Evolutionary conservation across 2,113 vertebrate species (phyloP).

Genomic region (Bufo gargarizans): DNA sequence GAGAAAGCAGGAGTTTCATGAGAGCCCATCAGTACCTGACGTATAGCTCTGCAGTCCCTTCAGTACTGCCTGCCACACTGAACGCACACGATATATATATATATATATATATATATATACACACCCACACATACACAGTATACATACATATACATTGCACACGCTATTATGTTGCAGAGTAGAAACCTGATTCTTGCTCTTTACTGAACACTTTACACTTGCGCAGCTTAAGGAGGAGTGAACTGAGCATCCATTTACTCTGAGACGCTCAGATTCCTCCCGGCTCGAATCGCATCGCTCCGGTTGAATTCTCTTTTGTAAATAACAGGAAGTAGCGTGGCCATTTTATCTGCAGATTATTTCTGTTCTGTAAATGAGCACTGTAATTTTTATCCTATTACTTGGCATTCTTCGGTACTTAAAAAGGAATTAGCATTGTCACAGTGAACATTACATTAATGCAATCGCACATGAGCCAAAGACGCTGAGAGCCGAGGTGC

Average conservation of each 20-base stretch:
- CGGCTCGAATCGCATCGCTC: neutral
- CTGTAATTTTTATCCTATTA: conserved; percentile 50
- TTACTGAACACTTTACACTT: neutral
- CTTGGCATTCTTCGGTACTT: conserved; percentile 39
- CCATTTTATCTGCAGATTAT: conserved; percentile 41
- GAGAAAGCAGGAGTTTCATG: no score
- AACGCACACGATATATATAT: no score
- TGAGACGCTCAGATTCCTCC: neutral
- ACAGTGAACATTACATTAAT: conserved; percentile 45
- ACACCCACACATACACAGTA: no score
- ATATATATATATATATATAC: no score
- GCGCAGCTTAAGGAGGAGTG: neutral
- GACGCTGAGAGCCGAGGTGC: conserved; percentile 11
- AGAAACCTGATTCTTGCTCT: neutral
- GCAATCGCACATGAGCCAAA: conserved; percentile 31
- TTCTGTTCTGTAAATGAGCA: conserved; percentile 45
- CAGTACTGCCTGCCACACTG: no score
- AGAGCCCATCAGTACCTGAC: no score
- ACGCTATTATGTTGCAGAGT: conserved; percentile 1
- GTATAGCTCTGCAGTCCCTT: no score
- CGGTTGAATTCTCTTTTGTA: conserved; percentile 25
- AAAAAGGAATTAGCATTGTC: conserved; percentile 42
- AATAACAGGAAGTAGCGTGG: conserved; percentile 33
- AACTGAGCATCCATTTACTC: conserved; percentile 17
- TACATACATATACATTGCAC: neutral